These are phyloP conservation scores for Caenorhabditis becei DNA, from an alignment of 2,888 invertebrate genomes.

Conservation along the genomic window DNA sequence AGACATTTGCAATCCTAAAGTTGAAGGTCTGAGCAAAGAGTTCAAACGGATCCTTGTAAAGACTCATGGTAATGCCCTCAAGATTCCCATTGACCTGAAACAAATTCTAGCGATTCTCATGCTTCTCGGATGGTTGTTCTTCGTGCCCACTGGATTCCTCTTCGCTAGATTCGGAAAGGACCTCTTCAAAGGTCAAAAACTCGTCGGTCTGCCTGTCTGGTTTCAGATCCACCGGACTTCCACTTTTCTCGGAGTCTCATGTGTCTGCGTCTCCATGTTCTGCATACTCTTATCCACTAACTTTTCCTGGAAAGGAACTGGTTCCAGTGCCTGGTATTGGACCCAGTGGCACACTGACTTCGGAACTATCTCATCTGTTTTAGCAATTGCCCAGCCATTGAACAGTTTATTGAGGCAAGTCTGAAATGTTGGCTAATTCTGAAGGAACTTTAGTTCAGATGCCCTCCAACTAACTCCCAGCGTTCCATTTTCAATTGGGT, in stretches of 20 bases:
- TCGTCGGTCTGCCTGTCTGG: constrained; percentile 58
- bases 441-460: constrained; percentile 16
- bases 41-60: constrained; percentile 30
- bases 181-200: constrained; percentile 51
- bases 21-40: constrained; percentile 18
- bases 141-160: constrained; percentile 64
- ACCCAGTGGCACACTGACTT: constrained; percentile 60
- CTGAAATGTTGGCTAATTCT: neutral
- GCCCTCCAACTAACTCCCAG: constrained; percentile 24
- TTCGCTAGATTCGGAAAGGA: constrained; percentile 61
- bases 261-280: constrained; percentile 56
- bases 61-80: constrained; percentile 23
- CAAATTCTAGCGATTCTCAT: constrained; percentile 63
- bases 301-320: constrained; percentile 63
- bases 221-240: constrained; percentile 62
- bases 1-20: constrained; percentile 26
- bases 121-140: constrained; percentile 66
- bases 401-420: constrained; percentile 55
- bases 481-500: constrained; percentile 37
- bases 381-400: constrained; percentile 37
- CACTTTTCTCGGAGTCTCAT: constrained; percentile 56
- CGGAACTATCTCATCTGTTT: constrained; percentile 50
- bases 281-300: constrained; percentile 53
- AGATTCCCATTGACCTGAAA: neutral
- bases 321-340: constrained; percentile 43